Base-by-base conservation (phyloP, 2,888 invertebrate genomes). In the Leptinotarsa peninsularis region DNA sequence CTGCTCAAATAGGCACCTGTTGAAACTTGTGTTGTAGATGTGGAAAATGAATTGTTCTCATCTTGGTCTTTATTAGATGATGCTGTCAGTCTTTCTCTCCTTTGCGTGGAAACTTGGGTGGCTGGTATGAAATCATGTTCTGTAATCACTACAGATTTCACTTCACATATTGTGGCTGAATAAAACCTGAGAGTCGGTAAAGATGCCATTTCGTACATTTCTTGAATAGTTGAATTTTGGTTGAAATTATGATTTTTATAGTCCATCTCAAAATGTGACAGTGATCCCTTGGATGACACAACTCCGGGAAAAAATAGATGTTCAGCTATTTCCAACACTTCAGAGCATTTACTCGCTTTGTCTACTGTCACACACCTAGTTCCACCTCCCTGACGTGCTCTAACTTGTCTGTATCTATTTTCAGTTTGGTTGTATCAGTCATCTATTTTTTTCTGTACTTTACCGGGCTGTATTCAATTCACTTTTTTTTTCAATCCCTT, bases 231-330 rank as follows among this genome's bases (percentile, higher is more conserved):
- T 18, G 54, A 21, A n/a, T 72, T 72, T 60, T 49, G 14, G 23
- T 72, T 54, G n/a, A 66, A 72, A 18, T 68, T 63, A 49, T 72
- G 66, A 66, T 66, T 60, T 66, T 72, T 66, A 50, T 72, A 72
- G 49, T 72, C 66, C 18, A 71, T 23, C 23, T 66, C 21, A 50
- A 71, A 71, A n/a, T 49, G 5, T 18, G 18, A 23, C 21, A 72
- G 23, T 66, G 66, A 27, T 13, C 71, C 66, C 60, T 66, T 72
- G 13, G 71, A 50, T n/a, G 71, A 72, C 21, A 72, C 49, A 60
- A 54, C 71, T n/a, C 21, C 50, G 21, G 71, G 71, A 66, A 72
- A 71, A 50, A 71, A 71, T 3, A 71, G 50, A n/a, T 49, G 50
- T 63, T 71, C 66, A 7, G 50, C 27, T 21, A 71, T 49, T 71